Percentiles rank a stretch among this genome's conserved stretches.
Conservation (phyloP, 2,888 invertebrate species). For the Electrophaes corylata region DNA sequence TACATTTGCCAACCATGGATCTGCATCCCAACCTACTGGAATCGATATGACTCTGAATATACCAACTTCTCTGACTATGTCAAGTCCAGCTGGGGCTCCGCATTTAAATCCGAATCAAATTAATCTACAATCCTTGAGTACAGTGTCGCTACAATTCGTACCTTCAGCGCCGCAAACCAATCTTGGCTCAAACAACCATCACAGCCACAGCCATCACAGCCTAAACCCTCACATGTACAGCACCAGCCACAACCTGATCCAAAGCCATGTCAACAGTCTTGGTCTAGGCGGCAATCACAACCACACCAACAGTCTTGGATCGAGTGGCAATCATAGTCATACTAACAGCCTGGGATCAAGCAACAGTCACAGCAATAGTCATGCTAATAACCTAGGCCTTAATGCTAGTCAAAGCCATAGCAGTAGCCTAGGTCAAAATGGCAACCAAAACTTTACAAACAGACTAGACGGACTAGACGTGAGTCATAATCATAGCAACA, state of each 20-base stretch:
- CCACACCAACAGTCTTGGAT: conserved; percentile 8
- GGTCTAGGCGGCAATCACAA: conserved; percentile 4
- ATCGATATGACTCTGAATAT: conserved; percentile 68
- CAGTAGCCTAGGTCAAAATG: neutral
- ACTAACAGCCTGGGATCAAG: conserved; percentile 10
- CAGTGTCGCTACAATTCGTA: conserved; percentile 63
- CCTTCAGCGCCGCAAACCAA: conserved; percentile 44
- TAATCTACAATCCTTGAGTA: conserved; percentile 64
- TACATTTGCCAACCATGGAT: conserved; percentile 64
- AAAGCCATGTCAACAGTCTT: conserved; percentile 8
- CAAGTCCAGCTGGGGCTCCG: conserved; percentile 56
- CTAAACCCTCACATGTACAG: conserved; percentile 28
- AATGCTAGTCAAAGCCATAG: neutral
- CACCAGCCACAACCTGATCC: conserved; percentile 17
- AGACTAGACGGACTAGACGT: conserved; percentile 3
- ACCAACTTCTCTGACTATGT: conserved; percentile 68
- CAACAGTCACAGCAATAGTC: conserved; percentile 7
- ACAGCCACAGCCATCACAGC: conserved; percentile 31
- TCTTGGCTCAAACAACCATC: conserved; percentile 28
- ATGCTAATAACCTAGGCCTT: conserved; percentile 6
- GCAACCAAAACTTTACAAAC: neutral
- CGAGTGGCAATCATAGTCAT: conserved; percentile 17
- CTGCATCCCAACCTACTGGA: conserved; percentile 59
- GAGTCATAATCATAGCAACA: conserved; percentile 14
- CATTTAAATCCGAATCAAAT: conserved; percentile 62